Percentiles rank a stretch among this genome's conserved stretches.
Conservation (phyloP, 1,140 invertebrate species). For the Bombyx mori region ASM3026992v2 NC_085119.1:10862001-10862500, state of each 20-base stretch:
- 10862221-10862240: too few species aligned
- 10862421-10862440: constrained; percentile 22
- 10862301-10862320: neutral
- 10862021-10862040: too few species aligned
- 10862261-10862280: neutral
- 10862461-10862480: constrained; percentile 24
- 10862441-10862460: constrained; percentile 15
- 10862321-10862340: neutral
- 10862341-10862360: neutral
- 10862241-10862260: neutral
- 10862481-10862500: constrained; percentile 12
- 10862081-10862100: too few species aligned
- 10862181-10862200: too few species aligned
- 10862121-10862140: too few species aligned
- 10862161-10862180: too few species aligned
- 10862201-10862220: too few species aligned
- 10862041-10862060: too few species aligned
- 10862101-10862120: too few species aligned
- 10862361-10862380: neutral
- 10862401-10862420: constrained; percentile 20
- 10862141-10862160: too few species aligned
- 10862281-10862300: neutral
- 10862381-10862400: constrained; percentile 2
- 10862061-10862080: too few species aligned
- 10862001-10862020: too few species aligned